A percentile compares a stretch with the other conserved stretches of the same genome.
Evolutionary conservation across 2,113 vertebrate species (phyloP).

Genomic region (Thunnus maccoyii): DNA sequence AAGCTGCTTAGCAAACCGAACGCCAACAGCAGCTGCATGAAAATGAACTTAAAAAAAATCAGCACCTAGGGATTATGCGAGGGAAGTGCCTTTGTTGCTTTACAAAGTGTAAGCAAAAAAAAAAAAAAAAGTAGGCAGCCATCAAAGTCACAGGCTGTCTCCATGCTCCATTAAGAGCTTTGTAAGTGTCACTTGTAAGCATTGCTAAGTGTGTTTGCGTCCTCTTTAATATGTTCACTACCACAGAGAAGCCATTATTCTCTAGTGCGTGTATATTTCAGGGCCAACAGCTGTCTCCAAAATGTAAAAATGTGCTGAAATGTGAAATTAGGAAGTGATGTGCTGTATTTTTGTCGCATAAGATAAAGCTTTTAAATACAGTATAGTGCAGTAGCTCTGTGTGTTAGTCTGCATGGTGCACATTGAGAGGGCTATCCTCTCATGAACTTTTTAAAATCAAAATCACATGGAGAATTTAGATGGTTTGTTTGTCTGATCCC

Average conservation of each 20-base stretch:
- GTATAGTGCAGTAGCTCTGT: too few species aligned
- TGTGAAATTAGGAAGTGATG: not conserved
- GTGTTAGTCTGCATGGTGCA: too few species aligned
- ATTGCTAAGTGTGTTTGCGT: slow-evolving; percentile 21
- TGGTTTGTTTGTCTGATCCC: too few species aligned
- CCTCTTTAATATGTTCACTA: slow-evolving; percentile 28
- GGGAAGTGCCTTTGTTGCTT: slow-evolving; percentile 16
- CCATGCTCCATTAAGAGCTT: slow-evolving; percentile 33
- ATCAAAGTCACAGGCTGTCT: slow-evolving; percentile 38
- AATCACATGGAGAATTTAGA: too few species aligned
- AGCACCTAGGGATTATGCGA: not conserved
- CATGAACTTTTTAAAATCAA: too few species aligned
- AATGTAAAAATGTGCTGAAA: not conserved
- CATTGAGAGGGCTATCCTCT: too few species aligned
- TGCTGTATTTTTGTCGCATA: not conserved
- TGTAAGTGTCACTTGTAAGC: slow-evolving; percentile 45
- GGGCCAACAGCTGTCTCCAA: slow-evolving; percentile 16
- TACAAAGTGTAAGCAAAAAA: slow-evolving; percentile 44
- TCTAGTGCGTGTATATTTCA: slow-evolving; percentile 35
- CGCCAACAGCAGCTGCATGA: slow-evolving; percentile 24
- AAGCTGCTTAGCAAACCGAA: slow-evolving; percentile 20
- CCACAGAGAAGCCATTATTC: slow-evolving; percentile 31
- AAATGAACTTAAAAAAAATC: not conserved
- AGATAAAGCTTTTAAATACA: not conserved
- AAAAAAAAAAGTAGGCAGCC: slow-evolving; percentile 20